Evolutionary conservation across 2,888 invertebrate species (phyloP).

Genomic region (Tholera decimalis): DNA sequence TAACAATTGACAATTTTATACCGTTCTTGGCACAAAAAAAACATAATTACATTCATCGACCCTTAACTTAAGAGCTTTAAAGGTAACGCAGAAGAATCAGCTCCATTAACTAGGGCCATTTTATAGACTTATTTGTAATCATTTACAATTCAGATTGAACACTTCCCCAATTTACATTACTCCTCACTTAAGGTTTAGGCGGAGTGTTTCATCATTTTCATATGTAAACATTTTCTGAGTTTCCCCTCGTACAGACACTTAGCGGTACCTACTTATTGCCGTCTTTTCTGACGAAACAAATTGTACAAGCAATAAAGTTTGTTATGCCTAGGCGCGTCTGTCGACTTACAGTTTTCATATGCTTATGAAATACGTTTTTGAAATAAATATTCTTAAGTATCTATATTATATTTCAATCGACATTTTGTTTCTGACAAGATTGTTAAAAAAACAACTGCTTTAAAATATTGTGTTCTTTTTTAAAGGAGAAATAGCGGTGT

Average conservation of each 20-base stretch:
- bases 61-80: conserved; percentile 49
- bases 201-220: conserved; percentile 73
- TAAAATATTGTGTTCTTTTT: too few relatives aligned
- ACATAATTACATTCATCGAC: conserved; percentile 25
- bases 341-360: background rate
- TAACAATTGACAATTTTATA: background rate
- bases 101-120: conserved; percentile 78
- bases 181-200: conserved; percentile 60
- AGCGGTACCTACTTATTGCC: conserved; percentile 38
- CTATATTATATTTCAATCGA: too few relatives aligned
- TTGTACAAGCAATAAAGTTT: conserved; percentile 23
- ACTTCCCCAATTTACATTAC: conserved; percentile 79
- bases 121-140: conserved; percentile 81
- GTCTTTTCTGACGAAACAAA: conserved; percentile 14
- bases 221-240: conserved; percentile 66
- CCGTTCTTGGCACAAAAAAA: background rate
- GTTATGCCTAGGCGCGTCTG: background rate
- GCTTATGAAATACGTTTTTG: conserved; percentile 26
- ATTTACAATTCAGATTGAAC: conserved; percentile 84
- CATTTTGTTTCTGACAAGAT: too few relatives aligned
- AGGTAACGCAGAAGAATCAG: conserved; percentile 60
- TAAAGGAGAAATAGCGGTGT: too few relatives aligned
- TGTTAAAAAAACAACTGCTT: too few relatives aligned
- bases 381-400: conserved; percentile 15
- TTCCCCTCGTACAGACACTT: conserved; percentile 22